Base-by-base conservation (phyloP, 2,888 invertebrate species). In the Epistrophe grossulariae region DNA sequence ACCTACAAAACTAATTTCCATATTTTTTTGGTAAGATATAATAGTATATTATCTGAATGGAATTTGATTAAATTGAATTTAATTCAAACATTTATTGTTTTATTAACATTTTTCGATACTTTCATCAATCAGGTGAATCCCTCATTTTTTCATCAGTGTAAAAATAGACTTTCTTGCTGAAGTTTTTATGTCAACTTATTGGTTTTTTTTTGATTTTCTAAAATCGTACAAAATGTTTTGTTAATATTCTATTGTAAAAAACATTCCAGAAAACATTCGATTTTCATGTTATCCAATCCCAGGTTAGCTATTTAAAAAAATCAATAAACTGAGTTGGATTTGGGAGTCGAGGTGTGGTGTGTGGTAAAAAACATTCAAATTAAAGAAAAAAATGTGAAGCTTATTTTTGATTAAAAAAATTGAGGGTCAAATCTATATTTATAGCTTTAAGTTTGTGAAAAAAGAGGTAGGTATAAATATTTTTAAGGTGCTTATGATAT, bases 141-240 rank as follows among this genome's bases (percentile, higher is more conserved):
- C 43, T 45, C 73, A 74, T 68, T 60, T 70, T 19, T 79, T 81
- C n/a, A 79, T 82, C 79, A 73, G 87, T 88, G 87, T 88, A 88
- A 88, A 88, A 88, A 88, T 88, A 88, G 73, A 88, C 52, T 64
- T 79, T 83, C 40, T 83, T 70, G 85, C 78, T 85, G 73, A 72
- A 59, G 60, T 64, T 62, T 78, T 57, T 74, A 62, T 13, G 59
- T 66, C 74, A 87, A 82, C 80, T 76, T 62, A 71, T 68, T 72
- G 28, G 35, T 43, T 73, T 68, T 43, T 50, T 28, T 60, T 79
- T 79, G 73, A 70, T 66, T 79, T 62, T 71, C 73, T 82, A 71
- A 72, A 60, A 52, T 79, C 66, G 87, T 87, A 82, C 78, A 87
- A 85, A 87, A 87, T 74, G 45, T 79, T 74, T 70, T 70, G 50